Evolutionary conservation across 1,140 invertebrate genomes (phyloP), one percentile per base, ranked within the genome.

Genomic region (Musca vetustissima): DNA sequence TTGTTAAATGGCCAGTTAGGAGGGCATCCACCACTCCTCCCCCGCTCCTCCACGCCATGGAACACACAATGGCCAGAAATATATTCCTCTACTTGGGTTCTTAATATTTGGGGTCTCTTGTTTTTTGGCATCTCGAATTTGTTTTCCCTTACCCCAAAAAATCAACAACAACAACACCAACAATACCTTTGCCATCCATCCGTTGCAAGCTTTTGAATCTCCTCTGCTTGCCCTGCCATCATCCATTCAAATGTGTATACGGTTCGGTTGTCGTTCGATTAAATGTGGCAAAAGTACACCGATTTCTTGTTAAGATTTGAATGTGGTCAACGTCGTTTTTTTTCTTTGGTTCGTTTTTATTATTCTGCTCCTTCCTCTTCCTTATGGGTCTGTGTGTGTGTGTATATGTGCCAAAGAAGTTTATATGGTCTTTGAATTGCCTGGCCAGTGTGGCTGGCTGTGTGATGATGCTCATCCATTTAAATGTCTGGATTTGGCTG

Each of bases 261-360:
- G 9, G 22, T 66, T 53, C 47, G 47, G 25, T 48, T 67, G 66
- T 48, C 52, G 43, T 48, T 25, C 61, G 68, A 32, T 65, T 32
- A 52, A 69, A 65, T 67, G 49, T 55, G 52, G 49, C 52, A 52
- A 67, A 66, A 22, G 48, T 50, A 66, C 47, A 70, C 78, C 79
- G 77, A 79, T 79, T 79, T 79, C 75, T 66, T 79, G 77, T 79
- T 79, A 79, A 79, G 77, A 79, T 79, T 79, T 79, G 77, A 79
- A 79, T 79, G 77, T 77, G 71, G 71, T 70, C 66, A 55, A 61
- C 21, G 43, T 48, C 24, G 15, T 52, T 66, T 36, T 55, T 48
- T 14, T 43, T 67, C 28, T 22, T 24, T 36, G n/a, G n/a, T 28
- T 64, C 70, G 22, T 69, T 72, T 69, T 69, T 57, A 22, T 15